These are phyloP conservation scores for Takifugu flavidus DNA, from an alignment of 2,113 vertebrate species.

Conservation along the genomic window DNA sequence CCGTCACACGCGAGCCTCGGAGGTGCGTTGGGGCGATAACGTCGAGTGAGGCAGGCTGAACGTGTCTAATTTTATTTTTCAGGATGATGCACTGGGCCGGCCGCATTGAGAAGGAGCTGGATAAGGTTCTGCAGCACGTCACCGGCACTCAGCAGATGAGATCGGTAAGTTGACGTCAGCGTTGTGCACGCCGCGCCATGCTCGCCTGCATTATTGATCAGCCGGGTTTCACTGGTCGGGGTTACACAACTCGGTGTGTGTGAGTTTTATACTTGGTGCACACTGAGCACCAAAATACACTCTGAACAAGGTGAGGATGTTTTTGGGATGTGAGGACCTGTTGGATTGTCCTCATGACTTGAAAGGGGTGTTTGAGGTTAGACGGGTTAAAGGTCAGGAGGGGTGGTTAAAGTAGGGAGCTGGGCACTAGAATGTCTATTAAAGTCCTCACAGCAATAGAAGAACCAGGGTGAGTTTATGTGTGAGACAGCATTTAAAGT, in stretches of 20 bases:
- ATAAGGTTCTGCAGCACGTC: conserved; percentile 79
- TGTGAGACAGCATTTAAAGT: too few relatives aligned
- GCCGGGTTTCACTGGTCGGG: conserved; percentile 9
- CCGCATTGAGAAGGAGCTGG: conserved; percentile 82
- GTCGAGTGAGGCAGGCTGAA: conserved; percentile 23
- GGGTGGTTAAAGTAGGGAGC: too few relatives aligned
- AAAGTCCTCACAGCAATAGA: too few relatives aligned
- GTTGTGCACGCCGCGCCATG: conserved; percentile 13
- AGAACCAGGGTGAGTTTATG: too few relatives aligned
- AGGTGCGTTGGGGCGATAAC: conserved; percentile 23
- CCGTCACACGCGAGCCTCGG: conserved; percentile 6
- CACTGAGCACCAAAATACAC: too few relatives aligned
- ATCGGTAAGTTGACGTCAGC: conserved; percentile 71
- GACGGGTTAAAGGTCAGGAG: too few relatives aligned
- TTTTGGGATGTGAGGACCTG: too few relatives aligned
- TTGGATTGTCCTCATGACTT: too few relatives aligned
- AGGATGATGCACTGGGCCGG: conserved; percentile 83
- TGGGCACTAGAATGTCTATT: too few relatives aligned
- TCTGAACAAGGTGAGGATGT: too few relatives aligned
- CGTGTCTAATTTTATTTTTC: conserved; percentile 33
- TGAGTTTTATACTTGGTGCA: neutral
- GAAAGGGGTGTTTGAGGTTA: too few relatives aligned
- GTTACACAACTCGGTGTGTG: conserved; percentile 15
- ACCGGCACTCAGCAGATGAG: conserved; percentile 79
- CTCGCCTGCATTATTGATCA: conserved; percentile 52